These are phyloP conservation scores for Napeogenes inachia DNA, from an alignment of 2,888 invertebrate genomes.

Conservation along the genomic window DNA sequence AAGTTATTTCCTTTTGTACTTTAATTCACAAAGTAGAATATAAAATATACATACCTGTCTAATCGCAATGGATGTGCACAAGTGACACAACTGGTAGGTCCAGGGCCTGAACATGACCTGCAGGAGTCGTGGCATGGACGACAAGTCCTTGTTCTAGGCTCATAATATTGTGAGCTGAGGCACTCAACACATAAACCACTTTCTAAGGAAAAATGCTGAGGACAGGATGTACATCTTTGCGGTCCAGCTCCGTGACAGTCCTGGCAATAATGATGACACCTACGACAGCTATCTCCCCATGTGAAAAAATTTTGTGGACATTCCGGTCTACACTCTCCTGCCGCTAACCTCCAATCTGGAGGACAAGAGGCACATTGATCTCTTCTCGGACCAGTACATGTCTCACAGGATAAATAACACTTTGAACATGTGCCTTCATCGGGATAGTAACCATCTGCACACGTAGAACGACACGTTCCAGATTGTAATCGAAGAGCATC, in stretches of 20 bases:
- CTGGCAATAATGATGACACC: conserved; percentile 92
- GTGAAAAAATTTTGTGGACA: conserved; percentile 91
- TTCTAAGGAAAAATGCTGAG: conserved; percentile 83
- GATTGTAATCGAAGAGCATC: conserved; percentile 87
- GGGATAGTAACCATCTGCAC: conserved; percentile 89
- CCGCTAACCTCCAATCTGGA: conserved; percentile 86
- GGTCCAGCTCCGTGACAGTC: conserved; percentile 91
- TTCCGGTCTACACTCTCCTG: conserved; percentile 89
- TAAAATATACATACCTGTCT: conserved; percentile 70
- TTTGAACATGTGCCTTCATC: conserved; percentile 89
- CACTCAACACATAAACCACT: conserved; percentile 86
- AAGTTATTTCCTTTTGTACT: background rate
- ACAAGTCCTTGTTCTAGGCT: conserved; percentile 82
- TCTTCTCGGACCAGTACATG: conserved; percentile 88
- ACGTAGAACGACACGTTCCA: conserved; percentile 88
- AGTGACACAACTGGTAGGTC: conserved; percentile 82
- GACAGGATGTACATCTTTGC: conserved; percentile 84
- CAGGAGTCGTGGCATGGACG: conserved; percentile 84
- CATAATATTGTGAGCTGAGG: conserved; percentile 85
- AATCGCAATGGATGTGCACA: conserved; percentile 83
- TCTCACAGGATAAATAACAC: conserved; percentile 90
- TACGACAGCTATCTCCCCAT: conserved; percentile 88
- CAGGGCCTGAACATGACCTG: conserved; percentile 83
- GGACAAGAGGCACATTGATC: conserved; percentile 92
- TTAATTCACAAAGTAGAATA: background rate